Conservation (phyloP, 1,140 invertebrate genomes). For the Drosophila malerkotliana region DNA sequence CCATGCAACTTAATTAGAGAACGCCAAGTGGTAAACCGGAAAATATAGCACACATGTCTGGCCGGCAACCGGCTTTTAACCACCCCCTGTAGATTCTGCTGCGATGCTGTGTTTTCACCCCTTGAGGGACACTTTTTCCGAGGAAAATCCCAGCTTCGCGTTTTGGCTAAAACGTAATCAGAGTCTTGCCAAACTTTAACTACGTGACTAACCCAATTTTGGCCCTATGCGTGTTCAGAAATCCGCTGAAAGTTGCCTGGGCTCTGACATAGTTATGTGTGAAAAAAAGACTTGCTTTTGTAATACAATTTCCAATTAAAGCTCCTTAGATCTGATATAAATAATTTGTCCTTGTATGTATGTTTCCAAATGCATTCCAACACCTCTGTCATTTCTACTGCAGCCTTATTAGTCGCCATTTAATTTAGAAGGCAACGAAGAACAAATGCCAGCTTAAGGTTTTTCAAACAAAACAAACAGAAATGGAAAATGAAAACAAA, state of each 20-base stretch:
- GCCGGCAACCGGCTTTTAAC: slow-evolving; percentile 12
- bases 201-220: slow-evolving; percentile 75
- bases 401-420: slow-evolving; percentile 34
- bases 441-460: slow-evolving; percentile 38
- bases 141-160: slow-evolving; percentile 58
- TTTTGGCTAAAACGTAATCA: slow-evolving; percentile 69
- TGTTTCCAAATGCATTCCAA: slow-evolving; percentile 6
- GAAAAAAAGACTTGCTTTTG: background rate
- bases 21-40: slow-evolving; percentile 75
- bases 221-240: slow-evolving; percentile 11
- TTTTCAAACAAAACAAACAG: slow-evolving; percentile 14
- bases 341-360: background rate
- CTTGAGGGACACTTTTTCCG: slow-evolving; percentile 34
- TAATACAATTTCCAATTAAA: background rate
- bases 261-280: slow-evolving; percentile 60
- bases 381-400: background rate
- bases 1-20: slow-evolving; percentile 79
- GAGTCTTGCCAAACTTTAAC: slow-evolving; percentile 56
- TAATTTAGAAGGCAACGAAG: slow-evolving; percentile 18
- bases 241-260: slow-evolving; percentile 14
- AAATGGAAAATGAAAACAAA: slow-evolving; percentile 37
- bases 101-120: background rate
- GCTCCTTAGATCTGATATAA: background rate
- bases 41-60: slow-evolving; percentile 69
- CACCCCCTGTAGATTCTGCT: slow-evolving; percentile 1